phyloP scores from a whole-genome alignment of 2,113 vertebrate species.

The Poeciliopsis prolifica region DNA sequence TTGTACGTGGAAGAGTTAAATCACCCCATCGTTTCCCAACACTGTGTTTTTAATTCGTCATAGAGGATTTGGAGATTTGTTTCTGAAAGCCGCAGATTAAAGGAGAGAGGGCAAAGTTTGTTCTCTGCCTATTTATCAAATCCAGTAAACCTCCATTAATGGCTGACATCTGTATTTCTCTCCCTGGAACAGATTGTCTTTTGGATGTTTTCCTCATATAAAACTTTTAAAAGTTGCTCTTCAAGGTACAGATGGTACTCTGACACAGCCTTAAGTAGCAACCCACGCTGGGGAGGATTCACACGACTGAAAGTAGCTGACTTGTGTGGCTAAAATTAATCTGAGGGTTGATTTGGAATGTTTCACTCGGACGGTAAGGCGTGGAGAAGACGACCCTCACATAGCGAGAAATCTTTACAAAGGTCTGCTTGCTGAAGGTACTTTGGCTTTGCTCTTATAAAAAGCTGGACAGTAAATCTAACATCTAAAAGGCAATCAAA shows the following conservation, averaged over 20 bases:
- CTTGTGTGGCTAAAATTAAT: conserved; percentile 83
- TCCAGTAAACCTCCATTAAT: conserved; percentile 15
- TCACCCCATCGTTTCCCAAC: conserved; percentile 36
- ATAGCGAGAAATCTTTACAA: conserved; percentile 67
- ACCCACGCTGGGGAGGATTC: conserved; percentile 60
- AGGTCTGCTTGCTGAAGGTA: conserved; percentile 9
- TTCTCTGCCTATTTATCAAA: background rate
- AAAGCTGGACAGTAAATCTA: background rate
- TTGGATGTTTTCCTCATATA: background rate
- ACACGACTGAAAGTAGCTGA: conserved; percentile 71
- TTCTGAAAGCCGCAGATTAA: conserved; percentile 23
- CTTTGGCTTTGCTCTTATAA: background rate
- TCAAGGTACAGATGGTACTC: conserved; percentile 16
- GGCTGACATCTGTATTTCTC: conserved; percentile 1
- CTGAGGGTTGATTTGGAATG: conserved; percentile 79
- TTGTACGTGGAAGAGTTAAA: conserved; percentile 36
- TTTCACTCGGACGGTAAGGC: conserved; percentile 75
- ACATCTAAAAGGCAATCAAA: too few species aligned
- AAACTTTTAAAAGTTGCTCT: conserved; percentile 4
- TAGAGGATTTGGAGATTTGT: conserved; percentile 43
- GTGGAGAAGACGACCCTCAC: conserved; percentile 56
- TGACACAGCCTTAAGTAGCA: conserved; percentile 27
- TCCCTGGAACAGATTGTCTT: conserved; percentile 9
- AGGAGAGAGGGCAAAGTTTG: conserved; percentile 7
- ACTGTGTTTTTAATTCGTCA: conserved; percentile 29